Base-by-base conservation (phyloP, 2,888 invertebrate species). In the Lepetodrilus schrolli region DNA sequence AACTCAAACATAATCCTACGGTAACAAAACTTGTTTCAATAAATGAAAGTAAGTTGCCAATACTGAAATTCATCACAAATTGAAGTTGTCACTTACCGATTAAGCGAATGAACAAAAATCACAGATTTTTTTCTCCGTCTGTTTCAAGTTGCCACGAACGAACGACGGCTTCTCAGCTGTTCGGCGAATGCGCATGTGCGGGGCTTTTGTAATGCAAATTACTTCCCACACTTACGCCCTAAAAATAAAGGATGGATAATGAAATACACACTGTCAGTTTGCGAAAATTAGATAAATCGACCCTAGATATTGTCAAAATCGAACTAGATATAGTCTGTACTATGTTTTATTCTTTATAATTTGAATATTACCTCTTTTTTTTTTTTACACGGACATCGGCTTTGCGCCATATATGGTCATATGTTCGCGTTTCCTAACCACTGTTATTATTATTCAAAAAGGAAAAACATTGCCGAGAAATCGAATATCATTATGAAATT, bases 161-260 rank as follows among this genome's bases (percentile, higher is more conserved):
- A 48, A 48, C 48, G 17, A 26, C 17, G 5, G 58, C 58, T 58
- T 58, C 78, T 74, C 68, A 73, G 77, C 76, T 78, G 81, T 76
- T 83, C 78, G 82, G 82, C 82, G 82, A 83, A 83, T 76, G 77
- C 82, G 83, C 83, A 83, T 83, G 84, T 78, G 80, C 77, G 74
- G 70, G 78, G 79, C 80, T 80, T 82, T 82, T 80, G 77, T 79
- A 78, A 82, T 82, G 83, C 80, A 83, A 80, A 82, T 81, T 34
- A 65, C 43, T 51, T 38, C 58, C 58, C 58, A 58, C 58, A 58
- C 58, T 58, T 34, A 58, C 43, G n/a, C 43, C 43, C 43, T 43
- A 17, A 43, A 13, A 43, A n/a, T 13, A 43, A 13, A 43, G 13
- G 43, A 43, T 17, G 17, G 17, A 13, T 43, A 43, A 4, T 3